Evolutionary conservation across 53 echinoderm and acorn worm species (phyloP).

Genomic region (Apostichopus leukothele): DNA sequence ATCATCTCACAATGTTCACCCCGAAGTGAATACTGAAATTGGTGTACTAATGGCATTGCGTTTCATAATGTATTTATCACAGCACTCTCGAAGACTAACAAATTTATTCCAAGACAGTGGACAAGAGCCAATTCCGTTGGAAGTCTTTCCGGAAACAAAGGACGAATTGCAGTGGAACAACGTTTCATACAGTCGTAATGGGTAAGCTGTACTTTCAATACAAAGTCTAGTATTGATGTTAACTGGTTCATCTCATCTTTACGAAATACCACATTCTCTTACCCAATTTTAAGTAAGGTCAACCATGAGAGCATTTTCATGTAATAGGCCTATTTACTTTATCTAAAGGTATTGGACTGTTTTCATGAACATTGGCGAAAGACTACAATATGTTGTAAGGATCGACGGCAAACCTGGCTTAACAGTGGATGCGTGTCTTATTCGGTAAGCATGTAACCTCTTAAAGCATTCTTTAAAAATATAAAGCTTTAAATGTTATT

Average conservation of each 20-base stretch:
- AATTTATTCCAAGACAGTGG: neutral
- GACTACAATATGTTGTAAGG: slow-evolving; percentile 2
- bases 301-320: no score
- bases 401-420: neutral
- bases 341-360: neutral
- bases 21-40: no score
- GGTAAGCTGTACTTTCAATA: neutral
- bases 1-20: neutral
- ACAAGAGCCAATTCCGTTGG: neutral
- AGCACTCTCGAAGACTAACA: slow-evolving; percentile 3
- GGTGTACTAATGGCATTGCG: no score
- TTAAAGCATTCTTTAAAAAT: no score
- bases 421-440: neutral
- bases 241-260: neutral
- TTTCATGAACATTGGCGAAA: neutral
- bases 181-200: neutral
- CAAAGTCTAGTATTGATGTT: no score
- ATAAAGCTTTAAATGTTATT: no score
- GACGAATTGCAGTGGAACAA: slow-evolving; percentile 5
- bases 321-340: neutral
- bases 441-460: slow-evolving; percentile 6
- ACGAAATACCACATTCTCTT: neutral
- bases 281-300: no score
- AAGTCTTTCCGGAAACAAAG: neutral
- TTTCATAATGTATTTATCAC: neutral